Percentiles rank a stretch among this genome's conserved stretches.
Conservation (phyloP, 2,113 vertebrate species). For the Microcebus ravelobensis region DNA sequence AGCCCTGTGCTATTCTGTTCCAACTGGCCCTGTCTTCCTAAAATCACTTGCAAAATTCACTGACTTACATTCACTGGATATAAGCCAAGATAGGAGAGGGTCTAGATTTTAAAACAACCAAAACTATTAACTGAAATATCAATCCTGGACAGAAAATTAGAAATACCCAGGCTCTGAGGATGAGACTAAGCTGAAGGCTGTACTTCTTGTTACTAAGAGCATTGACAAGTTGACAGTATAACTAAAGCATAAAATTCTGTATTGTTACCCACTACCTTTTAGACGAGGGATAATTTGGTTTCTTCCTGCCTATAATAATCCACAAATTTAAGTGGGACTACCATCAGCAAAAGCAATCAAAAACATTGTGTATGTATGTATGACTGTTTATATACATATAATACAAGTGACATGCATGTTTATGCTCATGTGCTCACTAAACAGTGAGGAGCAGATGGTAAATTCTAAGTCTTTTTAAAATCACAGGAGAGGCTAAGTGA, state of each 20-base stretch:
- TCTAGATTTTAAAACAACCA: not conserved
- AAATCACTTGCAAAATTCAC: constrained; percentile 21
- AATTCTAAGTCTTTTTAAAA: not conserved
- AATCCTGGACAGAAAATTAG: not conserved
- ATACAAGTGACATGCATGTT: not conserved
- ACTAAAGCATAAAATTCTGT: not conserved
- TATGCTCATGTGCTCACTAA: not conserved
- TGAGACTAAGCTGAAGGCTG: not conserved
- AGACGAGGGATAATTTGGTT: not conserved
- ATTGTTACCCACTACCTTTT: not conserved
- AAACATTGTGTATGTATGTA: not conserved
- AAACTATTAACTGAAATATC: not conserved
- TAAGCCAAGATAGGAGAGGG: not conserved
- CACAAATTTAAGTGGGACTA: not conserved
- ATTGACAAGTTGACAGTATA: not conserved
- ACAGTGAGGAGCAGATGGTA: not conserved
- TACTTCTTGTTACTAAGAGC: not conserved
- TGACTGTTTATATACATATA: not conserved
- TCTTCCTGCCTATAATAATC: not conserved
- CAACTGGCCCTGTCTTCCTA: not conserved
- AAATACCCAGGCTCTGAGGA: not conserved
- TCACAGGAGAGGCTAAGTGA: not conserved
- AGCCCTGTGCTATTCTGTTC: not conserved
- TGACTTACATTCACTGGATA: not conserved
- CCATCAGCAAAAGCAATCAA: not conserved